A percentile compares a stretch with the other conserved stretches of the same genome.
Conservation (phyloP, 1,140 invertebrate species). For the Pogonomyrmex californicus region DNA sequence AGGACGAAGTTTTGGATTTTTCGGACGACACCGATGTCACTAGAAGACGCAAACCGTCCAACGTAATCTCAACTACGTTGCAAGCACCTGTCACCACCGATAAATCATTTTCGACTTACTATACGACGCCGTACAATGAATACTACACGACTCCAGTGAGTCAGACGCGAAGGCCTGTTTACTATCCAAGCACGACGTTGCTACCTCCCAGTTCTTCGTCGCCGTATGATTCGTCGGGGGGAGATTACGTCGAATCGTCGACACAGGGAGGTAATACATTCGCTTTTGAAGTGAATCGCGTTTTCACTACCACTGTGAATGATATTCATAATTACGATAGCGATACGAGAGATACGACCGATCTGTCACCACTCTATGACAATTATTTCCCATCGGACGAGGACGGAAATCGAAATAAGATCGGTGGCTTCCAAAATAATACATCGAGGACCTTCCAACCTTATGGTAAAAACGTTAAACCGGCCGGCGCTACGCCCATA, state of each 20-base stretch:
- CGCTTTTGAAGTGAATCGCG: conserved; percentile 78
- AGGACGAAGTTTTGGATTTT: conserved; percentile 92
- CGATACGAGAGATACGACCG: conserved; percentile 67
- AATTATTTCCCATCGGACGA: conserved; percentile 84
- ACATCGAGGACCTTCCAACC: conserved; percentile 77
- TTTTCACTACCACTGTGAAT: conserved; percentile 75
- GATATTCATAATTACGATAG: conserved; percentile 72
- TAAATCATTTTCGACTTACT: conserved; percentile 21
- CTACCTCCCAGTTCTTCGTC: conserved; percentile 37
- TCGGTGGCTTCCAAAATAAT: conserved; percentile 87
- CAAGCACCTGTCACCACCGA: conserved; percentile 64
- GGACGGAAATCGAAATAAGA: conserved; percentile 77
- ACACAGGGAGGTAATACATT: conserved; percentile 82
- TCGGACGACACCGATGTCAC: conserved; percentile 88
- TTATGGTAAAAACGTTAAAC: conserved; percentile 84
- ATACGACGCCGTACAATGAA: conserved; percentile 69
- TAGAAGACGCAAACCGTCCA: conserved; percentile 85
- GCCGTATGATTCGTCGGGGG: not conserved
- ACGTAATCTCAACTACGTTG: conserved; percentile 75
- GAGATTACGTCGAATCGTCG: conserved; percentile 55
- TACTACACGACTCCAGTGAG: conserved; percentile 80
- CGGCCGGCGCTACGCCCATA: conserved; percentile 80
- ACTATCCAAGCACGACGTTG: conserved; percentile 57
- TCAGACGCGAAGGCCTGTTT: conserved; percentile 14
- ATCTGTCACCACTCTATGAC: conserved; percentile 75